Evolutionary conservation across 1,140 invertebrate species (phyloP), one percentile per base, ranked within the genome.

Genomic region (Subanguina moxae): DNA sequence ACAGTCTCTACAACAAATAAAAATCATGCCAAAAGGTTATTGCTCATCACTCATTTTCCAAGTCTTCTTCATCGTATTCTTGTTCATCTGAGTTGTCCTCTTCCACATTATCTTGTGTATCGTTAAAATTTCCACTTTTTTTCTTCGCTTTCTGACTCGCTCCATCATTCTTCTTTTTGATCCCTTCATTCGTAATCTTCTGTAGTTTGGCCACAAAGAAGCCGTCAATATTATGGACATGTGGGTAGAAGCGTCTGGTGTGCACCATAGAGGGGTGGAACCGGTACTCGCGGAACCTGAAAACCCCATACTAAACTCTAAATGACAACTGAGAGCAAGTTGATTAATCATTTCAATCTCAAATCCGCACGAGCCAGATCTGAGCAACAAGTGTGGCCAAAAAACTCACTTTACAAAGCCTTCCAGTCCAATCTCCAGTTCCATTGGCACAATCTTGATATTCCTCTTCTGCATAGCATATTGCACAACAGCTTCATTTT

Each of bases 141-240:
- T 52, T 19, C 17, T 25, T 25, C 1, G 48, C 48, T 52, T 52
- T 25, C 17, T 52, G 3, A 19, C 3, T 52, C 23, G 3, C 48
- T 25, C 17, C 48, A 8, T 3, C 48, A 21, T 25, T 52, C 48
- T 52, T 19, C 48, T 52, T 52, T 25, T 52, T 52, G 23, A 15
- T 52, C 3, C 48, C 48, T 19, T 78, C 71, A 48, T 82, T 82
- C 13, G 79, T 80, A 0, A 83, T 21, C 64, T 82, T 82, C 65
- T 83, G 79, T 27, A 99, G 83, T 86, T 99, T 99, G 3, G 93
- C 93, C 15, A 99, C 93, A 87, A 93, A 99, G 83, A 99, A 99
- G 32, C 96, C 96, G 86, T 99, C 95, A 89, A 98, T 92, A 83
- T 99, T 99, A 82, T 97, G 93, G 17, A 90, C 89, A 83, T 99